These are phyloP conservation scores for Melanotaenia nigrans DNA, from an alignment of 2,797 vertebrate species.

Conservation along the genomic window DNA sequence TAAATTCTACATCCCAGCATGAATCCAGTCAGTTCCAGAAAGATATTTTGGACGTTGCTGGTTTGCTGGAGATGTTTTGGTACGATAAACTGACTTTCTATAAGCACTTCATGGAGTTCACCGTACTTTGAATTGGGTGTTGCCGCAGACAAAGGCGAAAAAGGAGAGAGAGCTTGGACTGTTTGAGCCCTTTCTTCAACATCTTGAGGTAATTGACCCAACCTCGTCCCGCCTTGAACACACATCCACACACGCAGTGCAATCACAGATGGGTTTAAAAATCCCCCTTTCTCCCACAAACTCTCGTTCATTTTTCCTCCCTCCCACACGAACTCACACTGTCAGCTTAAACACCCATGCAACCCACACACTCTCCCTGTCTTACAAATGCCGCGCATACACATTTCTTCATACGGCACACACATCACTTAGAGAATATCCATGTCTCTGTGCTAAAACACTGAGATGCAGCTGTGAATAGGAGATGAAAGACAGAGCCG, in stretches of 20 bases:
- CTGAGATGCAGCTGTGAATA: constrained; percentile 68
- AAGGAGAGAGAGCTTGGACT: constrained; percentile 43
- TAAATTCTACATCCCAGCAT: constrained; percentile 14
- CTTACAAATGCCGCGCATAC: constrained; percentile 44
- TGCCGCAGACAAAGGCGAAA: constrained; percentile 28
- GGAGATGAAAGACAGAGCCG: constrained; percentile 73
- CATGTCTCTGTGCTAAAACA: constrained; percentile 69
- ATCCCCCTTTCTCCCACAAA: constrained; percentile 47
- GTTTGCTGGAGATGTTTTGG: constrained; percentile 27
- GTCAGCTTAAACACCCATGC: constrained; percentile 48
- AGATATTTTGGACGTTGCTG: constrained; percentile 2
- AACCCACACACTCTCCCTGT: constrained; percentile 40
- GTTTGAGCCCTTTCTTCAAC: constrained; percentile 70
- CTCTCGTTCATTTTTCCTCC: constrained; percentile 20
- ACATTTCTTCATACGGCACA: constrained; percentile 37
- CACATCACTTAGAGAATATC: constrained; percentile 61
- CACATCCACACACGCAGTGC: constrained; percentile 35
- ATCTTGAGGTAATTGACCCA: constrained; percentile 81
- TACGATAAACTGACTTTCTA: constrained; percentile 37
- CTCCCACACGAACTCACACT: constrained; percentile 42
- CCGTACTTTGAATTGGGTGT: constrained; percentile 47
- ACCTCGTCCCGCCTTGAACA: constrained; percentile 51
- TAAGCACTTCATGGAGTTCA: constrained; percentile 39
- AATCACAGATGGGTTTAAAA: constrained; percentile 65
- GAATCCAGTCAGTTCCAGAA: not conserved